A percentile compares a stretch with the other conserved stretches of the same genome.
Evolutionary conservation across 2,113 vertebrate genomes (phyloP).

Genomic region (Cichladusa arquata): DNA sequence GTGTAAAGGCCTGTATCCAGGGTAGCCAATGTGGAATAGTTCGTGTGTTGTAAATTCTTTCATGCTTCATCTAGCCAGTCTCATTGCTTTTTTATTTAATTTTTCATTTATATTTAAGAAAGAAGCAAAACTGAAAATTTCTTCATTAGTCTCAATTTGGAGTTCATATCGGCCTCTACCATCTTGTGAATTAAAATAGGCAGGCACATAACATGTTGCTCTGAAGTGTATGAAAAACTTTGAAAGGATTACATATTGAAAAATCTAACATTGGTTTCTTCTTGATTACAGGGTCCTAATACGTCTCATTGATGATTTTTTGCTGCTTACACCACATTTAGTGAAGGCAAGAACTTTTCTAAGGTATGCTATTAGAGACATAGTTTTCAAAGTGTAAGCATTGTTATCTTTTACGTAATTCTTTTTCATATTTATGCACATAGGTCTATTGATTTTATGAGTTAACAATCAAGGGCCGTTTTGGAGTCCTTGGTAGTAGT

Average conservation of each 20-base stretch:
- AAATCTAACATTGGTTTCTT: not conserved
- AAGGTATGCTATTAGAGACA: constrained; percentile 70
- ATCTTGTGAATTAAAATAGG: not conserved
- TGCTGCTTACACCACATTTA: constrained; percentile 88
- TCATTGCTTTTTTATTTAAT: not conserved
- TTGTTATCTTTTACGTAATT: not conserved
- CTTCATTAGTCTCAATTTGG: not conserved
- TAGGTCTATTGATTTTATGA: not conserved
- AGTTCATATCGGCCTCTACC: not conserved
- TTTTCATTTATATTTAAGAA: not conserved
- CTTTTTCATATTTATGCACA: not conserved
- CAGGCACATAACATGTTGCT: not conserved
- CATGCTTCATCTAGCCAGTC: not conserved
- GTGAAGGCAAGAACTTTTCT: constrained; percentile 82
- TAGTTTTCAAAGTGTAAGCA: not conserved
- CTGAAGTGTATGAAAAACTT: not conserved
- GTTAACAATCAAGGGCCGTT: not conserved
- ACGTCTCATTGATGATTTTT: constrained; percentile 91
- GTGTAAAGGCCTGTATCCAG: not conserved
- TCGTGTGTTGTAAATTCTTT: not conserved
- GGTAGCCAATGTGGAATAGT: not conserved
- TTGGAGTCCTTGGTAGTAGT: not conserved
- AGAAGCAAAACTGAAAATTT: not conserved
- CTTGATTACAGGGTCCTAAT: constrained; percentile 80
- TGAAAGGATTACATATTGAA: not conserved